phyloP scores from a whole-genome alignment of 2,888 invertebrate species.

The Acrocera orbiculus region DNA sequence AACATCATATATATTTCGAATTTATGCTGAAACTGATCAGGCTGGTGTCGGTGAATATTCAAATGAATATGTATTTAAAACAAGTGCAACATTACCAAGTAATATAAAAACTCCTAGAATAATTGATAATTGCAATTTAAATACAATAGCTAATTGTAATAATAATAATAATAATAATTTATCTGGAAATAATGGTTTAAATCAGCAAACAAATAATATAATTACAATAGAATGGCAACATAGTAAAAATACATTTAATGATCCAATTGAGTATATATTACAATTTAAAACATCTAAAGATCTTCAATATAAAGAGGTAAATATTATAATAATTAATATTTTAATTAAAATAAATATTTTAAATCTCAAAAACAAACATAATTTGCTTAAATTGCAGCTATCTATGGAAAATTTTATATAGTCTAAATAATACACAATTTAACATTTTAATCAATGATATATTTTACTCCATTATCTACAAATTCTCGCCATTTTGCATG shows the following conservation, averaged over 20 bases:
- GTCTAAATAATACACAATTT: too few relatives aligned
- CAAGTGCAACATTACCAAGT: constrained; percentile 63
- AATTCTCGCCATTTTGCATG: too few relatives aligned
- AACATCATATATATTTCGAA: constrained; percentile 65
- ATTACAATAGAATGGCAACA: constrained; percentile 45
- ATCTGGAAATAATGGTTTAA: background rate
- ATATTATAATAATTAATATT: constrained; percentile 9
- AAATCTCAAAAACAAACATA: too few relatives aligned
- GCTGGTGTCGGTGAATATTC: constrained; percentile 73
- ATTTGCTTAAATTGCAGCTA: too few relatives aligned
- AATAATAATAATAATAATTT: background rate
- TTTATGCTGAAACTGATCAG: constrained; percentile 64
- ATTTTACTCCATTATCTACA: too few relatives aligned
- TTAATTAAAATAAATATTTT: too few relatives aligned
- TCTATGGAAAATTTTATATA: too few relatives aligned
- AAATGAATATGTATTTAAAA: constrained; percentile 47
- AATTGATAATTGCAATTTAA: constrained; percentile 22
- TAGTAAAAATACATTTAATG: constrained; percentile 39
- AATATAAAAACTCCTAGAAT: constrained; percentile 56
- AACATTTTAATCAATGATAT: too few relatives aligned
- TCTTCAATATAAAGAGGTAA: constrained; percentile 45
- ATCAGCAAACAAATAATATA: constrained; percentile 17
- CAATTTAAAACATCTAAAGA: constrained; percentile 46
- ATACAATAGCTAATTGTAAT: background rate
- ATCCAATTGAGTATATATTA: constrained; percentile 56